Percentiles rank a stretch among this genome's conserved stretches.
These are phyloP conservation scores for Chaenocephalus aceratus DNA, from an alignment of 2,113 vertebrate genomes.

Conservation along the genomic window DNA sequence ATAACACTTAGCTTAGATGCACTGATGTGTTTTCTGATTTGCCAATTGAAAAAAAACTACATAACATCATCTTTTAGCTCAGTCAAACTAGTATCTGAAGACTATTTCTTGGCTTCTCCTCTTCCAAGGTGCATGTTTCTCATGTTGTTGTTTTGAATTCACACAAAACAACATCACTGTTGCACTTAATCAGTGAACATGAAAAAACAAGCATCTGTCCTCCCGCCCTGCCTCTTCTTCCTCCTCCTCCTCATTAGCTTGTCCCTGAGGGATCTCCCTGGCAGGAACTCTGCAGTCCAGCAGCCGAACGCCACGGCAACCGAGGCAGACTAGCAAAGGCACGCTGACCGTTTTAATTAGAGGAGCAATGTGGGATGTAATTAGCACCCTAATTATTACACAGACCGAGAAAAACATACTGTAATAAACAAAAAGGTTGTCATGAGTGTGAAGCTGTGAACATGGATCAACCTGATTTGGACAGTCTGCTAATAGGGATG, in stretches of 20 bases:
- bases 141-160: slow-evolving; percentile 32
- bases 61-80: background rate
- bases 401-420: slow-evolving; percentile 36
- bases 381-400: slow-evolving; percentile 66
- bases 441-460: slow-evolving; percentile 38
- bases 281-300: slow-evolving; percentile 60
- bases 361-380: slow-evolving; percentile 62
- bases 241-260: slow-evolving; percentile 69
- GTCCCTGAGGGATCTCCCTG: slow-evolving; percentile 63
- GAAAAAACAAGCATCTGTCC: slow-evolving; percentile 71
- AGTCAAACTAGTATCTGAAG: no score
- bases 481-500: slow-evolving; percentile 18
- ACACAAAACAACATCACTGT: slow-evolving; percentile 3
- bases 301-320: slow-evolving; percentile 52
- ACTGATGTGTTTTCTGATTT: background rate
- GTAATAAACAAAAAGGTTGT: slow-evolving; percentile 53
- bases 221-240: slow-evolving; percentile 46
- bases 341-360: slow-evolving; percentile 72
- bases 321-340: slow-evolving; percentile 47
- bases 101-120: background rate
- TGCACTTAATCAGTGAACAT: slow-evolving; percentile 59
- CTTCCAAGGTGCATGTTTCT: slow-evolving; percentile 1
- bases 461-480: slow-evolving; percentile 49
- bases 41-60: background rate
- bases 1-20: background rate